Conservation (phyloP, 2,797 vertebrate species). For the Pseudopleuronectes americanus region DNA sequence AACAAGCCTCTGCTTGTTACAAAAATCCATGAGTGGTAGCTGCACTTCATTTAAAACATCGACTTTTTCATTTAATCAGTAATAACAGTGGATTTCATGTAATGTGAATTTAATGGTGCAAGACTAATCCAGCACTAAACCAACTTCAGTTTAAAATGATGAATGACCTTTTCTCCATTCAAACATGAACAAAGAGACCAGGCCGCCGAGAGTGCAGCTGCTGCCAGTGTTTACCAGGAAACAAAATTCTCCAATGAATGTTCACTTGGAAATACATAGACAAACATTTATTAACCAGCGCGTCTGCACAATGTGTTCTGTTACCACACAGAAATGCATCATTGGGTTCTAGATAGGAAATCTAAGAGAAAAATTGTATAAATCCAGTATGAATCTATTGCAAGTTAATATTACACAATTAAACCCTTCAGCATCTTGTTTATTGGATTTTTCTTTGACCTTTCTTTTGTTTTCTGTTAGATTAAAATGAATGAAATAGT, state of each 20-base stretch:
- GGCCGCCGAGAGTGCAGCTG: constrained; percentile 29
- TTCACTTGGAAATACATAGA: constrained; percentile 9
- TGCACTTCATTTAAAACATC: neutral
- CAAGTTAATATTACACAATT: too few species aligned
- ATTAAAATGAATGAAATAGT: too few species aligned
- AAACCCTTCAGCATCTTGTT: too few species aligned
- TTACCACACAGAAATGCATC: constrained; percentile 1
- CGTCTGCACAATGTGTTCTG: neutral
- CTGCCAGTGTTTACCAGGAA: constrained; percentile 20
- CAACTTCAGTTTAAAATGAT: constrained; percentile 8
- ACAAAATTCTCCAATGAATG: constrained; percentile 23
- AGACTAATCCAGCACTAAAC: constrained; percentile 14
- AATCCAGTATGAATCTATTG: too few species aligned
- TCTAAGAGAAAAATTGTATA: too few species aligned
- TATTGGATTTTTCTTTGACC: too few species aligned
- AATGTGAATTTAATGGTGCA: neutral
- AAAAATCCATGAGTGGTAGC: neutral
- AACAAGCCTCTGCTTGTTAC: neutral
- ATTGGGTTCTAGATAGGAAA: neutral
- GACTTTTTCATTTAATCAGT: constrained; percentile 18
- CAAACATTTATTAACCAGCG: neutral
- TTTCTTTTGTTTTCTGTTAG: too few species aligned
- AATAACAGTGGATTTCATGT: neutral
- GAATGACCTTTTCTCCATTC: constrained; percentile 28
- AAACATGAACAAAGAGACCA: constrained; percentile 25